Conservation (phyloP, 1,140 invertebrate species). For the Brachionus rubens region DNA sequence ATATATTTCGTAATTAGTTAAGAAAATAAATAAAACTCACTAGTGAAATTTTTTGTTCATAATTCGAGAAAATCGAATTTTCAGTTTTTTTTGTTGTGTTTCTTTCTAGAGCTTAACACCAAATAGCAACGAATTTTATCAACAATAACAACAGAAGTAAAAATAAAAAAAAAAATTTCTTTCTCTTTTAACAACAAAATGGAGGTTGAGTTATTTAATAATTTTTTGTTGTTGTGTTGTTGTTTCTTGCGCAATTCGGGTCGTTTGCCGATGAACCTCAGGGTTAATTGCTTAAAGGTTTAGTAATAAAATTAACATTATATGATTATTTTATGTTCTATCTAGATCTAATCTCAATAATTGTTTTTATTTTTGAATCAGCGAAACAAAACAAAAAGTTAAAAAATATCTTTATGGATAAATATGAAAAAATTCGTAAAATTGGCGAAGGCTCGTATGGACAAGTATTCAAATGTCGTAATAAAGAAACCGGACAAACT, state of each 20-base stretch:
- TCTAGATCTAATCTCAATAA: neutral
- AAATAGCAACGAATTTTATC: slow-evolving; percentile 33
- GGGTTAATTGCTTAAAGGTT: too few relatives aligned
- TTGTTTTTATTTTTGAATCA: neutral
- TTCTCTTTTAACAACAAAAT: neutral
- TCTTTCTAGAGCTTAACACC: slow-evolving; percentile 4
- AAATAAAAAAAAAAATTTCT: neutral
- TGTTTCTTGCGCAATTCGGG: too few relatives aligned
- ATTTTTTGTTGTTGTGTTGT: too few relatives aligned
- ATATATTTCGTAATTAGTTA: neutral
- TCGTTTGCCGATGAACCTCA: too few relatives aligned
- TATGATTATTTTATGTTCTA: neutral
- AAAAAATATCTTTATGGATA: slow-evolving; percentile 72
- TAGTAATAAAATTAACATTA: too few relatives aligned
- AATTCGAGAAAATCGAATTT: slow-evolving; percentile 4
- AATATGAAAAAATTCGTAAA: slow-evolving; percentile 92
- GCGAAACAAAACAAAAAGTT: neutral
- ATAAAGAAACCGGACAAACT: slow-evolving; percentile 86
- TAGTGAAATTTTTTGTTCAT: neutral
- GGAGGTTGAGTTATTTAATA: too few relatives aligned
- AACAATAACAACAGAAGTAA: slow-evolving; percentile 5
- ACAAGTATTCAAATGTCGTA: slow-evolving; percentile 95
- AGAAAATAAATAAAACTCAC: neutral
- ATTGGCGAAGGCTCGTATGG: slow-evolving; percentile 98
- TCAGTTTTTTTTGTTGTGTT: neutral